A percentile compares a stretch with the other conserved stretches of the same genome.
These are phyloP conservation scores for Brachionus angularis DNA, from an alignment of 1,140 invertebrate species.

Conservation along the genomic window DNA sequence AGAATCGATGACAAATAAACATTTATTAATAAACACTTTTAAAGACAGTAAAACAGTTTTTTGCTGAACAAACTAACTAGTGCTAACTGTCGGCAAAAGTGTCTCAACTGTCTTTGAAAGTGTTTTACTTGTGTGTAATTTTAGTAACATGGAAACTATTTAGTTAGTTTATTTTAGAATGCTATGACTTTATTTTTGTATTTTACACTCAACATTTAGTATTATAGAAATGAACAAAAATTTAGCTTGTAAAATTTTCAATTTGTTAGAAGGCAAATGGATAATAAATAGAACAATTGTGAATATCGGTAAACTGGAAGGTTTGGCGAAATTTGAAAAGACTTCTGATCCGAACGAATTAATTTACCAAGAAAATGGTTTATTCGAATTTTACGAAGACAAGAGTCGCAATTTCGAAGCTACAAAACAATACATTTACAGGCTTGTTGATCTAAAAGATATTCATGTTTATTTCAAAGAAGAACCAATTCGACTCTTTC, in stretches of 20 bases:
- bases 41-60: too few species aligned
- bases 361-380: background rate
- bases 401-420: background rate
- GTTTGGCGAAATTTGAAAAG: background rate
- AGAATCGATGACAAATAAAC: too few species aligned
- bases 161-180: too few species aligned
- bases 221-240: slow-evolving; percentile 21
- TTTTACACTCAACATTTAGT: background rate
- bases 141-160: too few species aligned
- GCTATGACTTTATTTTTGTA: background rate
- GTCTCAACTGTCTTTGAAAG: too few species aligned
- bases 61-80: too few species aligned
- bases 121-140: too few species aligned
- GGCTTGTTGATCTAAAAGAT: background rate
- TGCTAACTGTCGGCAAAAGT: background rate
- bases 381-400: slow-evolving; percentile 5
- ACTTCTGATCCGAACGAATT: background rate
- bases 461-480: slow-evolving; percentile 28
- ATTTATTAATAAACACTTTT: too few species aligned
- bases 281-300: background rate
- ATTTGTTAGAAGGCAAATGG: slow-evolving; percentile 24
- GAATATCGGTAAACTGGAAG: background rate
- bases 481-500: background rate
- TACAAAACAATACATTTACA: background rate
- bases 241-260: slow-evolving; percentile 26